Base-by-base conservation (phyloP, 2,888 invertebrate species). In the Drosophila emarginata region DNA sequence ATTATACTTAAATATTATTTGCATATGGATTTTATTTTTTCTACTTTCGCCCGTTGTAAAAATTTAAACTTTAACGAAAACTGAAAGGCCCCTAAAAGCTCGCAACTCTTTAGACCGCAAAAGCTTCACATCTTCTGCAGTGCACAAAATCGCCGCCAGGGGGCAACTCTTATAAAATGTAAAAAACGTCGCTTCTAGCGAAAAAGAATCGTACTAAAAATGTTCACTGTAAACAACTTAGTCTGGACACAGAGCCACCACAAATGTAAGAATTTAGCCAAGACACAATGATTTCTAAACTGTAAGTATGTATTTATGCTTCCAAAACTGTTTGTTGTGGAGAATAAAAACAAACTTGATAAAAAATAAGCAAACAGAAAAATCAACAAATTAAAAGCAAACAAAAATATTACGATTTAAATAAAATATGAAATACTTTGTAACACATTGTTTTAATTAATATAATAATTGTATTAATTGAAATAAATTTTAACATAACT, bases 201-300 rank as follows among this genome's bases (percentile, higher is more conserved):
- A 4, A 6, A 15, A 15, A 6, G 2, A 15, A 7, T 1, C 15
- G 15, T 0, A 15, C 40, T 40, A 40, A 40, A 32, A 7, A 7
- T 5, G 4, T 9, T 32, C 9, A 32, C 28, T 11, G 0, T 7
- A 11, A 32, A 54, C 54, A 28, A 9, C 12, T 15, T 45, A n/a
- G 6, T 5, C 18, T 15, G 0, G 2, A n/a, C 28, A 40, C 63
- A 63, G 1, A 39, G 0, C 2, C 12, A 6, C 26, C 23, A 1
- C 52, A 63, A 63, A 57, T 67, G 58, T 67, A 28, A 0, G 6
- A 3, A 5, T 12, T 45, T 45, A 45, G 40, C 40, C 45, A 12
- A 21, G 45, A 18, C 45, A 45, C 45, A 45, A 45, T 14, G 18
- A 1, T 11, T 4, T 1, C 0, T 1, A 11, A 21, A 45, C 5